Conservation (phyloP, 37 sponge, comb jelly and placozoan genomes). For the Halisarca cf. caerulea region DNA sequence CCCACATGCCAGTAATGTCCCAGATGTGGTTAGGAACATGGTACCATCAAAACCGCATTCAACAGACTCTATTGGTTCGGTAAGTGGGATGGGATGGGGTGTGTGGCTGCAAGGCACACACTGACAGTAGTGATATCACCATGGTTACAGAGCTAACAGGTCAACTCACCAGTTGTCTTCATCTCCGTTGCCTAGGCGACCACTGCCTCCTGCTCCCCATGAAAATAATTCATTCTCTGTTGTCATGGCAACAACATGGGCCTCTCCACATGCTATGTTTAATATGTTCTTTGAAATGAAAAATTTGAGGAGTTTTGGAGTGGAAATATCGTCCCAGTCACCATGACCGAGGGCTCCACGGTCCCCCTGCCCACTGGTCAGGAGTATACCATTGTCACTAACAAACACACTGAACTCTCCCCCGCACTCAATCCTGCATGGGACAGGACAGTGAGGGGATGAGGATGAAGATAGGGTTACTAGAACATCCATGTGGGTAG, state of each 20-base stretch:
- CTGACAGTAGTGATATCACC: neutral
- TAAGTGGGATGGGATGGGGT: conserved; percentile 22
- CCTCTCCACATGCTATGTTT: conserved; percentile 82
- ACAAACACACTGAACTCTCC: conserved; percentile 87
- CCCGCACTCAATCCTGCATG: conserved; percentile 90
- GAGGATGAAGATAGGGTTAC: no score
- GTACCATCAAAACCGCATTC: conserved; percentile 92
- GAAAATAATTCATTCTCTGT: conserved; percentile 73
- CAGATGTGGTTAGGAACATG: conserved; percentile 88
- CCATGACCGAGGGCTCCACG: conserved; percentile 79
- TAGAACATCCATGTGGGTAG: no score
- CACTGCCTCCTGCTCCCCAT: conserved; percentile 84
- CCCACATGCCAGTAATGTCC: conserved; percentile 87
- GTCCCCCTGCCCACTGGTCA: conserved; percentile 87
- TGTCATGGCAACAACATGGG: conserved; percentile 79
- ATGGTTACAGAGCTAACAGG: neutral
- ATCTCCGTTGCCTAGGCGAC: conserved; percentile 84
- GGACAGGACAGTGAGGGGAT: no score
- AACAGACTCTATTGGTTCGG: conserved; percentile 51
- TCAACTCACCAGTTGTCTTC: conserved; percentile 61
- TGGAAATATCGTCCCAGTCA: conserved; percentile 54
- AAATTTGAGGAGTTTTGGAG: conserved; percentile 74
- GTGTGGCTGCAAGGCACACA: conserved; percentile 9
- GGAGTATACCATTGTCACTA: conserved; percentile 88
- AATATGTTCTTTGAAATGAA: conserved; percentile 60